Evolutionary conservation across 2,797 vertebrate species (phyloP).

Genomic region (Sebastiscus albofasciatus): DNA sequence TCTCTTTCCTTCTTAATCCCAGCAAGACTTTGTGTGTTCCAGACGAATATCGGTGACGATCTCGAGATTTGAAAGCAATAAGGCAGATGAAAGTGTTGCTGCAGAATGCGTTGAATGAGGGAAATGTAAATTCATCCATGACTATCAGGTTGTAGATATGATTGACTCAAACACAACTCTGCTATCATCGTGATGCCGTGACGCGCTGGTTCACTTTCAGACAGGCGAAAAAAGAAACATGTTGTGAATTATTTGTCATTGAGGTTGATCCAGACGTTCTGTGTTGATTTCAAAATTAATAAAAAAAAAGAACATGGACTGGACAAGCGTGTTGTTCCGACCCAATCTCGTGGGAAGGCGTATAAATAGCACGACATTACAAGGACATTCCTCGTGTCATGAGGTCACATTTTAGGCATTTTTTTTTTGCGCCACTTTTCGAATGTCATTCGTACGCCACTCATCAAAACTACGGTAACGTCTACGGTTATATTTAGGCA

Average conservation of each 20-base stretch:
- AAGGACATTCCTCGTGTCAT: neutral
- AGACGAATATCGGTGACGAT: conserved; percentile 38
- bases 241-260: neutral
- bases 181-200: conserved; percentile 15
- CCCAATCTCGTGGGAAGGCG: neutral
- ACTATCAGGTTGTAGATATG: conserved; percentile 24
- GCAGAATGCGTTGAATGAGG: conserved; percentile 17
- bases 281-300: neutral
- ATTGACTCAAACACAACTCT: conserved; percentile 17
- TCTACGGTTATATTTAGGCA: too few species aligned
- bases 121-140: conserved; percentile 19
- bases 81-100: conserved; percentile 8
- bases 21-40: conserved; percentile 36
- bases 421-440: neutral
- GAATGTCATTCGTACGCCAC: too few species aligned
- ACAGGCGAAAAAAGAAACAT: too few species aligned
- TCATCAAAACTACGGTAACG: too few species aligned
- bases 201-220: conserved; percentile 5
- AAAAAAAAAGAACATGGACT: too few species aligned
- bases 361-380: neutral
- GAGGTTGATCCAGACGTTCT: neutral
- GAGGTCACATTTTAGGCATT: neutral
- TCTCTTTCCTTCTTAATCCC: conserved; percentile 35
- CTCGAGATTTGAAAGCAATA: conserved; percentile 37
- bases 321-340: neutral